Conservation (phyloP, 1,140 invertebrate genomes). For the Tetramorium simillimum region DNA sequence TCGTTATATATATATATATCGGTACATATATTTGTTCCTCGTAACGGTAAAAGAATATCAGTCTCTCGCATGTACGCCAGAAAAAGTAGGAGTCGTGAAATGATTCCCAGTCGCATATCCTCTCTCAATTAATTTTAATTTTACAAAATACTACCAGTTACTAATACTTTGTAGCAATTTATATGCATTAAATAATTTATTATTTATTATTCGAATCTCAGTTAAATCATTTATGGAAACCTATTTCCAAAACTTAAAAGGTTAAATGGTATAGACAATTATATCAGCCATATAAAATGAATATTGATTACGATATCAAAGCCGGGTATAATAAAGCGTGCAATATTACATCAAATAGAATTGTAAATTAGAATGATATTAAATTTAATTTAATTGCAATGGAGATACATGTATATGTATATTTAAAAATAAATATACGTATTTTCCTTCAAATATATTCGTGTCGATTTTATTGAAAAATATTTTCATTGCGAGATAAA, state of each 20-base stretch:
- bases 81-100: conserved; percentile 43
- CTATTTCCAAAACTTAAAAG: background rate
- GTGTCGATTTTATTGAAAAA: background rate
- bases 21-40: conserved; percentile 4
- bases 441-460: background rate
- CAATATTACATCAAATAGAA: background rate
- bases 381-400: background rate
- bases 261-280: background rate
- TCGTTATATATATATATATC: background rate
- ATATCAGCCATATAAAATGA: background rate
- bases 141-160: background rate
- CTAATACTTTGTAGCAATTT: background rate
- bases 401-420: background rate
- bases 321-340: background rate
- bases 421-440: background rate
- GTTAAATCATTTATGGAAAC: background rate
- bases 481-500: background rate
- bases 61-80: background rate
- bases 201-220: conserved; percentile 11
- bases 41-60: conserved; percentile 68
- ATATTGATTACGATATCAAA: conserved; percentile 22
- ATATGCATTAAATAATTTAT: background rate
- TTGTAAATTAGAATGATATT: conserved; percentile 11
- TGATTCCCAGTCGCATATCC: background rate
- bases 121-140: conserved; percentile 14